Percentiles rank a stretch among this genome's conserved stretches.
Conservation (phyloP, 2,888 invertebrate genomes). For the Parnassius mnemosyne region DNA sequence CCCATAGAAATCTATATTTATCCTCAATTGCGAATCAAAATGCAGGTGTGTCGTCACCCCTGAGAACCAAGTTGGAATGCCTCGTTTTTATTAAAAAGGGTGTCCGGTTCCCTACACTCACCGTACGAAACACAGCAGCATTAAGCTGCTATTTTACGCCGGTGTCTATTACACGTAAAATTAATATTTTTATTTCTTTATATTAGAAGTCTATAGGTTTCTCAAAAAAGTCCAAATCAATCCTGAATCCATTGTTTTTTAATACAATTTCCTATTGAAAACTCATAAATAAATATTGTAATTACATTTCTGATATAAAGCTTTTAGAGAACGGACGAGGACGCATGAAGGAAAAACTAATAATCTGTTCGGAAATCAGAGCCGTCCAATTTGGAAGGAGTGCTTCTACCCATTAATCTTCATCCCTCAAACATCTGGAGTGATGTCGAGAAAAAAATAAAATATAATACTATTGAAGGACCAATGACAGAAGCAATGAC, state of each 20-base stretch:
- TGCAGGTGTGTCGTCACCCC: no score
- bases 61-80: no score
- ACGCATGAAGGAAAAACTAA: constrained; percentile 52
- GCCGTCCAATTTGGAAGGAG: constrained; percentile 59
- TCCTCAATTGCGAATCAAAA: no score
- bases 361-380: constrained; percentile 48
- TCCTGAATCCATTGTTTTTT: constrained; percentile 18
- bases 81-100: no score
- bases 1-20: no score
- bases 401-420: constrained; percentile 63
- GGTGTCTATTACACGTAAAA: no score
- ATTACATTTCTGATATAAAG: constrained; percentile 39
- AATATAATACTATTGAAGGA: constrained; percentile 2
- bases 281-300: constrained; percentile 52
- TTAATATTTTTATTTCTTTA: no score
- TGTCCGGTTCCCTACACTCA: no score
- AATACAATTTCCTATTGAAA: constrained; percentile 20
- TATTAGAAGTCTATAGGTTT: no score
- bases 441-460: constrained; percentile 14
- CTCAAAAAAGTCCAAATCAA: background rate
- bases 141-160: no score
- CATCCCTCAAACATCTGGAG: constrained; percentile 42
- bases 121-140: no score
- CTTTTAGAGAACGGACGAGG: constrained; percentile 26
- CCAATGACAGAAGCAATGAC: background rate